Percentiles rank a stretch among this genome's conserved stretches.
Conservation (phyloP, 2,113 vertebrate genomes). For the Prietella phreatophila region DNA sequence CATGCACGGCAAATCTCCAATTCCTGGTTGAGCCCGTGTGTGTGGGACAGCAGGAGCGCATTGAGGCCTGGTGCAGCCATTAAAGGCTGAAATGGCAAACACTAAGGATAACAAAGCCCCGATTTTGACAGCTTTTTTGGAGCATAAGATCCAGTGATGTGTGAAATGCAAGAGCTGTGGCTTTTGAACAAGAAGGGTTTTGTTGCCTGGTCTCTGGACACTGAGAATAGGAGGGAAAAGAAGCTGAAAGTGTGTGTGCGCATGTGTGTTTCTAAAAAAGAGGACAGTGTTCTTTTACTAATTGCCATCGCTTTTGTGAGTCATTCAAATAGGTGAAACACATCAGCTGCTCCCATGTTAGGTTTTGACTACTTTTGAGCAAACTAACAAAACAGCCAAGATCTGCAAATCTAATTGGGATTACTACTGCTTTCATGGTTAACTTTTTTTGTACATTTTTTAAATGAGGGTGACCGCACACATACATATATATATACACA, state of each 20-base stretch:
- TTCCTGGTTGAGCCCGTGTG: slow-evolving; percentile 29
- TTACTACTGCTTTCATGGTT: neutral
- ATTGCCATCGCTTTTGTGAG: slow-evolving; percentile 30
- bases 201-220: slow-evolving; percentile 53
- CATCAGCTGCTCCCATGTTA: slow-evolving; percentile 21
- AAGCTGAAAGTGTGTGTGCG: neutral
- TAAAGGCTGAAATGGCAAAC: slow-evolving; percentile 55
- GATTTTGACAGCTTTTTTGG: slow-evolving; percentile 64
- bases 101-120: slow-evolving; percentile 57
- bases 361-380: slow-evolving; percentile 7
- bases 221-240: slow-evolving; percentile 14
- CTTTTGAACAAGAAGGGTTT: slow-evolving; percentile 61
- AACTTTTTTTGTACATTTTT: neutral
- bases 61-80: slow-evolving; percentile 55
- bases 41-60: slow-evolving; percentile 49
- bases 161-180: slow-evolving; percentile 58
- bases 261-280: neutral
- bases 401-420: slow-evolving; percentile 14
- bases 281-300: slow-evolving; percentile 34
- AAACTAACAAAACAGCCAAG: neutral
- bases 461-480: neutral
- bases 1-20: slow-evolving; percentile 36
- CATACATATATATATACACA: too few species aligned
- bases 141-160: slow-evolving; percentile 62
- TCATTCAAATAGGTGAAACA: slow-evolving; percentile 32